phyloP scores from a whole-genome alignment of 2,888 invertebrate species.

The Phengaris alcon region DNA sequence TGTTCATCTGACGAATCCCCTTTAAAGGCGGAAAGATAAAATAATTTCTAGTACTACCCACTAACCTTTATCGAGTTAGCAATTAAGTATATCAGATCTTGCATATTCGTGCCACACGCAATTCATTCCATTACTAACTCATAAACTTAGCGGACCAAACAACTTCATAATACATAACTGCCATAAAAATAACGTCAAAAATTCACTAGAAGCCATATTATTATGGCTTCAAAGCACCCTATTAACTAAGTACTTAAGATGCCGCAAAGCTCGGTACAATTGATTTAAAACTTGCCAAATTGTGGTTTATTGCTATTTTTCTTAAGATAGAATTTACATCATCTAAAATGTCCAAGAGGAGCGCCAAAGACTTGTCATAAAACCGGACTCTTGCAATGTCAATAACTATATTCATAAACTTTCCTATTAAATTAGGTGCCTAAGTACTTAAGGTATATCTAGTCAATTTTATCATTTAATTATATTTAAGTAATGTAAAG shows the following conservation, averaged over 20 bases:
- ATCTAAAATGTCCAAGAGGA: neutral
- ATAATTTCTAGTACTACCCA: neutral
- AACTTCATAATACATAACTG: conserved; percentile 13
- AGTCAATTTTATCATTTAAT: conserved; percentile 59
- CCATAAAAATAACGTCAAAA: conserved; percentile 5
- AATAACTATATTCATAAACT: conserved; percentile 24
- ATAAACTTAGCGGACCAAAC: conserved; percentile 23
- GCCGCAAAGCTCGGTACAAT: too few relatives aligned
- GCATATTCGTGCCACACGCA: neutral
- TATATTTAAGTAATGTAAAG: conserved; percentile 25
- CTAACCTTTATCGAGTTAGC: too few relatives aligned
- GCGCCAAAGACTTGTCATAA: conserved; percentile 30
- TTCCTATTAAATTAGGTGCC: conserved; percentile 44
- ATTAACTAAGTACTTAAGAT: too few relatives aligned
- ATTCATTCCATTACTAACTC: conserved; percentile 24
- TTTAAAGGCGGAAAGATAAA: neutral
- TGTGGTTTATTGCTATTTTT: neutral
- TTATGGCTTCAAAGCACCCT: neutral
- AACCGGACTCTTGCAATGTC: conserved; percentile 18
- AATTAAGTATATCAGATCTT: neutral
- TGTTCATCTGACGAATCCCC: neutral
- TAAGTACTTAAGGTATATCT: conserved; percentile 56
- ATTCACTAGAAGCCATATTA: neutral
- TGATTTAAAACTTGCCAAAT: neutral
- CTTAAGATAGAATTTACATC: neutral